Evolutionary conservation across 2,113 vertebrate species (phyloP).

Genomic region (Anseranas semipalmata): DNA sequence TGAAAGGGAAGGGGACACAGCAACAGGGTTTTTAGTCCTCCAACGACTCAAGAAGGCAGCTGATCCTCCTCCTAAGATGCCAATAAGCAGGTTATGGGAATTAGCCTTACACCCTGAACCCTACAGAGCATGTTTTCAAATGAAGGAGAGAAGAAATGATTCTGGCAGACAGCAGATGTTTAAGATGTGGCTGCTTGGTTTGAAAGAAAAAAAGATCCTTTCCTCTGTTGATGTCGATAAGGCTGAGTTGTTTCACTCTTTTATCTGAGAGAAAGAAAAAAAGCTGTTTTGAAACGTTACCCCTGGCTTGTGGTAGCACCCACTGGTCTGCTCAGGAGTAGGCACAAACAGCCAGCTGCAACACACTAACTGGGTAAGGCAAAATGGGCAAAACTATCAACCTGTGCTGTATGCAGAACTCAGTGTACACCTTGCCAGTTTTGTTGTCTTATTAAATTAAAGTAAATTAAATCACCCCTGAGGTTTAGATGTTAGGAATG

Average conservation of each 20-base stretch:
- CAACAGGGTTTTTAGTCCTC: background rate
- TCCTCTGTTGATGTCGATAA: background rate
- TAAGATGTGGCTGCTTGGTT: background rate
- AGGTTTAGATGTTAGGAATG: background rate
- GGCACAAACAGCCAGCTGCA: background rate
- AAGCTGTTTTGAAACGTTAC: background rate
- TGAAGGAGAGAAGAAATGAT: background rate
- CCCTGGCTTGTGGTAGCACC: background rate
- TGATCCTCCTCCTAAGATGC: background rate
- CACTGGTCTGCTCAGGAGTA: background rate
- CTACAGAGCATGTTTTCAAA: background rate
- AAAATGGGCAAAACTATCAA: background rate
- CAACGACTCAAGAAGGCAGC: background rate
- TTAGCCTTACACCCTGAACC: background rate
- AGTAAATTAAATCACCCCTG: conserved; percentile 8
- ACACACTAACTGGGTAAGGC: background rate
- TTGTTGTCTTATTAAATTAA: conserved; percentile 35
- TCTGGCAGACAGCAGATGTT: background rate
- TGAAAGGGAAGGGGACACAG: background rate
- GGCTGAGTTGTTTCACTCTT: background rate
- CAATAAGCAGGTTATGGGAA: background rate
- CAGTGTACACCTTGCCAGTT: background rate
- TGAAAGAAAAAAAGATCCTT: background rate
- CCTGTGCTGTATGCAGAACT: background rate
- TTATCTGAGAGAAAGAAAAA: background rate